Conservation (phyloP, 2,797 vertebrate species). For the Crocidura indochinensis region DNA sequence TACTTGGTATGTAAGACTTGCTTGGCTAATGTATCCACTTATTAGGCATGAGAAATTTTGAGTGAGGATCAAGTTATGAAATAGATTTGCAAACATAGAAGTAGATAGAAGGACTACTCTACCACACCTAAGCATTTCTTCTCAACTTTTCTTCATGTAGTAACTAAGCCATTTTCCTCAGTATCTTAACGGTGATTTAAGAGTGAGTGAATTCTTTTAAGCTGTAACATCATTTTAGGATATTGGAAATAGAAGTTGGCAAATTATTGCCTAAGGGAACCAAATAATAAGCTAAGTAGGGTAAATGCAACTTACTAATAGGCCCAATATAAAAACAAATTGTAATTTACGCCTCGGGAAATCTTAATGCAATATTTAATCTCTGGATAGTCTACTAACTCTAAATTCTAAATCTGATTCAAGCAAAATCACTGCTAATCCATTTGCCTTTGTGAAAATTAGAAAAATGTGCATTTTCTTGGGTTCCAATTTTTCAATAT, state of each 20-base stretch:
- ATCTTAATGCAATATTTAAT: conserved; percentile 27
- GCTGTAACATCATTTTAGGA: conserved; percentile 55
- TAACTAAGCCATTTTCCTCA: conserved; percentile 11
- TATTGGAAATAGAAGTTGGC: conserved; percentile 37
- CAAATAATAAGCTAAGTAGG: conserved; percentile 51
- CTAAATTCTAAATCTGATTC: conserved; percentile 59
- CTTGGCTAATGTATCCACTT: conserved; percentile 68
- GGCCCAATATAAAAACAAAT: conserved; percentile 14
- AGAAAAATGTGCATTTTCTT: conserved; percentile 36
- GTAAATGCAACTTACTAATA: conserved; percentile 46
- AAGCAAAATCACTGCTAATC: conserved; percentile 4
- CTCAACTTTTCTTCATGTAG: conserved; percentile 59
- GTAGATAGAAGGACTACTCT: conserved; percentile 14
- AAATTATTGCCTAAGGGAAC: conserved; percentile 56
- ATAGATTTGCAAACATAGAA: conserved; percentile 25
- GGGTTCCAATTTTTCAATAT: conserved; percentile 14
- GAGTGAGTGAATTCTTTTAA: conserved; percentile 51
- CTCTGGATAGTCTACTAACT: neutral
- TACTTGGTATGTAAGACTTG: conserved; percentile 39
- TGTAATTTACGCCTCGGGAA: neutral
- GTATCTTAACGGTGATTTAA: conserved; percentile 42
- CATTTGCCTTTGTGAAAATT: conserved; percentile 64
- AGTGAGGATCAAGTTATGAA: conserved; percentile 62
- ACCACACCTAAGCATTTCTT: conserved; percentile 34
- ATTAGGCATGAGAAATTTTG: conserved; percentile 64